Base-by-base conservation (phyloP, 2,888 invertebrate species). In the Zootermopsis nevadensis region DNA sequence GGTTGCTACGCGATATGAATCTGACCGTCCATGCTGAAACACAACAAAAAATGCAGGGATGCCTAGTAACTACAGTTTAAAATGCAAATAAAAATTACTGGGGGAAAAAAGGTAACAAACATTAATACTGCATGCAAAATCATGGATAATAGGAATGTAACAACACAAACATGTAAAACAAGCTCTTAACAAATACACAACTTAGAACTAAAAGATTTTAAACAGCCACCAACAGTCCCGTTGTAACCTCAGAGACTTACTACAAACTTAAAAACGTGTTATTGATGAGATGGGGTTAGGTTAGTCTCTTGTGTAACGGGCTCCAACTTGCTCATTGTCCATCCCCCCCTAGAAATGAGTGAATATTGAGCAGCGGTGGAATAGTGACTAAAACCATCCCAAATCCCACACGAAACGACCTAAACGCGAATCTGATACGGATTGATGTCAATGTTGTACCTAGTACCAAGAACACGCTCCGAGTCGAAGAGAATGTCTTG, bases 1-100 rank as follows among this genome's bases (percentile, higher is more conserved):
- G 90, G 98, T 98, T 88, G 98, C 98, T 93, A 97, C 97, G 91
- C 98, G 95, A 93, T 99, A 99, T 90, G 98, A 98, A 93, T 98
- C 98, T 90, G 97, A 94, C 90, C 97, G 95, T 92, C 96, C 97
- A 94, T 96, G 96, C 96, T 97, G 95, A 88, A 93, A 93, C 85
- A 87, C 69, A 81, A 87, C 60, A 80, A 77, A n/a, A 84, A 82
- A 76, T 80, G 83, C 48, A 77, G 79, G 35, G 66, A n/a, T 60
- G 15, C 60, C 81, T 67, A 82, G 80, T 81, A 60, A 74, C 60
- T 27, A 72, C 77, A 69, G 30, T 42, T 30, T 35, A 66, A 42
- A 67, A 30, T 12, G 27, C 30, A 83, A 48, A 74, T 72, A 76
- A 42, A 80, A 53, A 60, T 30, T 48, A 33, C 33, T 24, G 12